phyloP scores from a whole-genome alignment of 2,113 vertebrate genomes.

The Channa argus region DNA sequence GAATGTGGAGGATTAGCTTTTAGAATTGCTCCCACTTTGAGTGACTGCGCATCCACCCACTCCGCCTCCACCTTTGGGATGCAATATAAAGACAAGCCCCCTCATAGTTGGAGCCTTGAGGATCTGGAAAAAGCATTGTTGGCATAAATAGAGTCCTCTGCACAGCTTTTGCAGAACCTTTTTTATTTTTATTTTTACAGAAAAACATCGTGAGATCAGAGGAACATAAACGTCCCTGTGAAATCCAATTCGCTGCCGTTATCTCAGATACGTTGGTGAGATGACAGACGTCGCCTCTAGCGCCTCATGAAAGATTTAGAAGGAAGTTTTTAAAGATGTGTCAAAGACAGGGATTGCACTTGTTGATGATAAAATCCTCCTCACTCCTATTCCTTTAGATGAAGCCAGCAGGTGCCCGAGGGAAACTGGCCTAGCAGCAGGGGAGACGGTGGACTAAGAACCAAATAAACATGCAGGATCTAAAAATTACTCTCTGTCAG shows the following conservation, averaged over 20 bases:
- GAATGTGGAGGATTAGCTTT: conserved; percentile 65
- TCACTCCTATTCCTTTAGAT: conserved; percentile 5
- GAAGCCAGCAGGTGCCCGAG: conserved; percentile 23
- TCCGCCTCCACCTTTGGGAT: conserved; percentile 70
- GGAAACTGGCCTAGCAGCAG: not conserved
- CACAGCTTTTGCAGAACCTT: conserved; percentile 32
- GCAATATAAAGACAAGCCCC: conserved; percentile 41
- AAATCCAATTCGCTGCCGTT: conserved; percentile 44
- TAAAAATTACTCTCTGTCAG: conserved; percentile 27
- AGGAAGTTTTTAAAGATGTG: conserved; percentile 58
- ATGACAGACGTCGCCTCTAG: conserved; percentile 48
- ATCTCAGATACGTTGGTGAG: conserved; percentile 7
- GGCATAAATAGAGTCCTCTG: conserved; percentile 40
- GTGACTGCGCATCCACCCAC: conserved; percentile 67
- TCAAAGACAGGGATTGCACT: conserved; percentile 30
- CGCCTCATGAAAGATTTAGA: conserved; percentile 57
- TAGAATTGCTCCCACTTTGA: conserved; percentile 47
- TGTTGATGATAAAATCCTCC: conserved; percentile 53
- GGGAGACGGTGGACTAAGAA: conserved; percentile 10
- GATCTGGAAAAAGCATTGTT: conserved; percentile 70
- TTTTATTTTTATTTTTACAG: conserved; percentile 29
- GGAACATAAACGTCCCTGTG: conserved; percentile 42
- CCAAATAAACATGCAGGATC: conserved; percentile 31
- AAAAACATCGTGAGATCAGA: conserved; percentile 50
- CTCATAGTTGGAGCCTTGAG: conserved; percentile 26